These are phyloP conservation scores for Eueremaeus valkanovi DNA, from an alignment of 2,888 invertebrate species.

Conservation along the genomic window DNA sequence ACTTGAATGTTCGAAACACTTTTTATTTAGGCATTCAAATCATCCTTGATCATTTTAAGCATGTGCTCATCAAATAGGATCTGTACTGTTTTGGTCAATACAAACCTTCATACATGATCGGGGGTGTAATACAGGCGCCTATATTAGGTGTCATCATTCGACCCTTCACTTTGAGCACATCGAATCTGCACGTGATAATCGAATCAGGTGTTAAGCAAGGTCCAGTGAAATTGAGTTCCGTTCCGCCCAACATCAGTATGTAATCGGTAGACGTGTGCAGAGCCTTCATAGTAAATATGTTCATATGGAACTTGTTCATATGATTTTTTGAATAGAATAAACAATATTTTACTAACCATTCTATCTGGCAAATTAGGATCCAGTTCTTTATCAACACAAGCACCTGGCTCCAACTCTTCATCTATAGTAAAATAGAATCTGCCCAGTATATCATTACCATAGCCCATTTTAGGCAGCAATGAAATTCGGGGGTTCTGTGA, in stretches of 20 bases:
- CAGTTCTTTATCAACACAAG: slow-evolving; percentile 60
- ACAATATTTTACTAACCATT: no score
- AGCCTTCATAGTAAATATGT: no score
- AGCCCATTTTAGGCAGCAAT: slow-evolving; percentile 76
- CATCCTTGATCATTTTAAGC: no score
- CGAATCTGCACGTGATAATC: slow-evolving; percentile 62
- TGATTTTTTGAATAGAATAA: no score
- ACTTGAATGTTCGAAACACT: no score
- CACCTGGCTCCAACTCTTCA: slow-evolving; percentile 85
- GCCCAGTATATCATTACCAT: slow-evolving; percentile 80
- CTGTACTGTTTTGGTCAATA: not conserved
- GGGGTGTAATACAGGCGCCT: slow-evolving; percentile 84
- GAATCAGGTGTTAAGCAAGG: slow-evolving; percentile 77
- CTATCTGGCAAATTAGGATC: slow-evolving; percentile 48
- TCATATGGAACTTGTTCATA: no score
- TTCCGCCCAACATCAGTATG: slow-evolving; percentile 95
- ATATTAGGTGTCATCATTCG: slow-evolving; percentile 61
- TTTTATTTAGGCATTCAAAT: no score
- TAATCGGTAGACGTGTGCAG: slow-evolving; percentile 87
- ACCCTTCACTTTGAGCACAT: slow-evolving; percentile 49
- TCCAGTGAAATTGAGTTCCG: slow-evolving; percentile 91
- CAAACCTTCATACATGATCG: slow-evolving; percentile 69
- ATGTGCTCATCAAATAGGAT: not conserved
- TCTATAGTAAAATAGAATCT: slow-evolving; percentile 92
- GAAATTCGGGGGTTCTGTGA: slow-evolving; percentile 79